These are phyloP conservation scores for Lepus oiostolus DNA, from an alignment of 2,797 vertebrate genomes.

Conservation along the genomic window DNA sequence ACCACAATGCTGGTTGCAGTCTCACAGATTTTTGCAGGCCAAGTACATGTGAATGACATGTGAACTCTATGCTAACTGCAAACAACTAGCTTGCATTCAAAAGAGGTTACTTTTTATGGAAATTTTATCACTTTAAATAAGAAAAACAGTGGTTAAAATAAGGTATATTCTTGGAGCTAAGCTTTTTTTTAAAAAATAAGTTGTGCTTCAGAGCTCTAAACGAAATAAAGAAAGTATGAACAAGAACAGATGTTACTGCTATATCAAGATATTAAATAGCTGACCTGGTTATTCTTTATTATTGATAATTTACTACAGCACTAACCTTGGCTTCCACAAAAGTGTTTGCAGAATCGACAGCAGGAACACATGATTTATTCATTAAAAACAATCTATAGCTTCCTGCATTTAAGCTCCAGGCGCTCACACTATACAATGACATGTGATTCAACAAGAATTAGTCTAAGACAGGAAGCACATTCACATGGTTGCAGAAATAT, in stretches of 20 bases:
- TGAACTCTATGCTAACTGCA: too few species aligned
- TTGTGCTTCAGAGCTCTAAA: slow-evolving; percentile 21
- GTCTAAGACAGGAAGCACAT: slow-evolving; percentile 72
- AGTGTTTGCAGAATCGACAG: slow-evolving; percentile 64
- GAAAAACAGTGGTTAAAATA: background rate
- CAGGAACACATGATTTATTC: slow-evolving; percentile 65
- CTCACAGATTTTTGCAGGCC: too few species aligned
- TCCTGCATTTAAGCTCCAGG: slow-evolving; percentile 13
- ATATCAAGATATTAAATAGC: background rate
- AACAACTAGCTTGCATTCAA: slow-evolving; percentile 45
- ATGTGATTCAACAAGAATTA: slow-evolving; percentile 67
- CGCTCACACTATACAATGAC: background rate
- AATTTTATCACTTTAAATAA: slow-evolving; percentile 60
- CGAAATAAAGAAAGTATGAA: background rate
- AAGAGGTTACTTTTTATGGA: slow-evolving; percentile 43
- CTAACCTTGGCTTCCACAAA: slow-evolving; percentile 60
- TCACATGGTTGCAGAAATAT: slow-evolving; percentile 61
- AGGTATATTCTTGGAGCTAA: background rate
- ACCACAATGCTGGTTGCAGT: too few species aligned
- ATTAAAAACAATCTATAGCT: slow-evolving; percentile 71
- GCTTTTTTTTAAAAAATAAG: background rate
- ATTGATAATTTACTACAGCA: background rate
- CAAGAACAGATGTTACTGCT: slow-evolving; percentile 45
- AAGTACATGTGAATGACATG: too few species aligned
- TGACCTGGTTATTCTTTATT: background rate